Base-by-base conservation (phyloP, 1,140 invertebrate genomes). In the Drosophila bocqueti region DNA sequence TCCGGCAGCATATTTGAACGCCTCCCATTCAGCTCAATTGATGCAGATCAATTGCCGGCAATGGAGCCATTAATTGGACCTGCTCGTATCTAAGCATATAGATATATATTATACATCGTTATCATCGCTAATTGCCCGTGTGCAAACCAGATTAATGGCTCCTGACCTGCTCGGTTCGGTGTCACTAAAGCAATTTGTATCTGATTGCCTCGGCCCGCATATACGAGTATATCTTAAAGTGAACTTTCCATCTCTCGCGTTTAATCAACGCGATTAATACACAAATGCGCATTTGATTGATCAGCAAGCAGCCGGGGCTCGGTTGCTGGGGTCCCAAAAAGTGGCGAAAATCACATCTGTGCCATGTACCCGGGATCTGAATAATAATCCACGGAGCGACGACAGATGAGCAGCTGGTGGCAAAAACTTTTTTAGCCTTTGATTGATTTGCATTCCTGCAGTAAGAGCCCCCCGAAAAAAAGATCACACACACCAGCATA, bases 201-300 rank as follows among this genome's bases (percentile, higher is more conserved):
- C n/a, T 71, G 63, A 71, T 71, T 71, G 62, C 31, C 24, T 2
- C 36, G 21, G 40, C 58, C 40, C 40, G 58, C 40, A 66, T 40
- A 40, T 57, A 40, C 40, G 58, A 31, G 63, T 40, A 40, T 57
- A 40, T 66, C 58, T 63, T 45, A 63, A 45, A 63, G 58, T 66
- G 63, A 63, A 66, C 31, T 42, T 54, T 45, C 21, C 54, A 38
- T 36, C 29, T 21, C 69, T 16, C 45, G 47, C 52, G 57, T 75
- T 77, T 84, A 87, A 84, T 87, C 81, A 81, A 42, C 50, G 43
- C 63, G 85, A 76, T 90, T 90, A 90, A 83, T 90, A 78, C 59
- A 77, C 72, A 86, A 89, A 84, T 71, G 81, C 77, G 59, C 73
- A 75, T 68, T 90, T 87, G 85, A 87, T 90, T 81, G 84, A 87